Conservation (phyloP, 92 coral and sea anemone species). For the Pocillopora grandis region DNA sequence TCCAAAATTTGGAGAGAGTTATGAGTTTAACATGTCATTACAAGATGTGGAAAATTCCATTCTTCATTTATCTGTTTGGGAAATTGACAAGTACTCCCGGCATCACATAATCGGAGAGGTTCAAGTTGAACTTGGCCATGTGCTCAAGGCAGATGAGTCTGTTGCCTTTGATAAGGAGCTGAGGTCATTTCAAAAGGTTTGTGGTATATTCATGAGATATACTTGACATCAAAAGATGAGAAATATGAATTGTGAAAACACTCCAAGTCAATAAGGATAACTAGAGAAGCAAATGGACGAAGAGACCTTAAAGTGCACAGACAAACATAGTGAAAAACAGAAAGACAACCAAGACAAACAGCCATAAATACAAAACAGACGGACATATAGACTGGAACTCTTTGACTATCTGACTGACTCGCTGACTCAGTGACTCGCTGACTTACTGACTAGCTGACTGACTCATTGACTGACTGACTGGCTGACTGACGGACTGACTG, state of each 20-base stretch:
- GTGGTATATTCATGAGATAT: neutral
- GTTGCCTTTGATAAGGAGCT: constrained; percentile 58
- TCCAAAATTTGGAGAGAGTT: constrained; percentile 61
- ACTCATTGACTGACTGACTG: too few relatives aligned
- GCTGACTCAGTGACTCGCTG: too few relatives aligned
- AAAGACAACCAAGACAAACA: too few relatives aligned
- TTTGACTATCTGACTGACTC: too few relatives aligned
- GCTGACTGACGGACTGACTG: too few relatives aligned
- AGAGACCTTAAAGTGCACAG: too few relatives aligned
- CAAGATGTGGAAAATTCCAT: constrained; percentile 44
- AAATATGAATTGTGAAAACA: neutral
- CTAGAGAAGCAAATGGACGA: too few relatives aligned
- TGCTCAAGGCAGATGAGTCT: constrained; percentile 61
- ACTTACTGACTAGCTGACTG: too few relatives aligned
- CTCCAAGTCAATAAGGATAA: too few relatives aligned
- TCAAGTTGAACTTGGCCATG: constrained; percentile 56
- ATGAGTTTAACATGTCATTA: constrained; percentile 53
- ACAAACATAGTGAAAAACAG: too few relatives aligned
- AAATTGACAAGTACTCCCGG: constrained; percentile 73
- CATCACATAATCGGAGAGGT: constrained; percentile 83
- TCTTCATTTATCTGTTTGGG: constrained; percentile 71
- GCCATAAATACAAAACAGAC: too few relatives aligned
- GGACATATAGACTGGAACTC: too few relatives aligned
- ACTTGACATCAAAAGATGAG: neutral
- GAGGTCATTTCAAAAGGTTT: constrained; percentile 55